Percentiles rank a stretch among this genome's conserved stretches.
Conservation (phyloP, 2,113 vertebrate species). For the Macrotus californicus region DNA sequence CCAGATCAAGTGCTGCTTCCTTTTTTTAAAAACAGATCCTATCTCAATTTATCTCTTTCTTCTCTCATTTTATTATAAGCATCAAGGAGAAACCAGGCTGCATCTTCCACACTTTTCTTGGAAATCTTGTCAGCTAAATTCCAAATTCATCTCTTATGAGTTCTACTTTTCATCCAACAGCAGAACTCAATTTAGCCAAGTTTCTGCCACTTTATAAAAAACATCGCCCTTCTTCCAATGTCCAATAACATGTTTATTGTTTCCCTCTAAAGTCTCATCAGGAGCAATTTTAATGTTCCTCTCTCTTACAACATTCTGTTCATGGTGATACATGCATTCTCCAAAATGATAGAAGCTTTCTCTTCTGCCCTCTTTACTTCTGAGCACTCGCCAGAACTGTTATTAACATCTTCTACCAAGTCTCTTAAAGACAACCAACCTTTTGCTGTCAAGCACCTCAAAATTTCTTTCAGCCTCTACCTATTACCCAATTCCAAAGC, state of each 20-base stretch:
- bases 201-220: slow-evolving; percentile 5
- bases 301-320: not conserved
- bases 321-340: not conserved
- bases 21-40: not conserved
- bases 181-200: not conserved
- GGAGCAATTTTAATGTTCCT: not conserved
- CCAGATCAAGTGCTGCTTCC: not conserved
- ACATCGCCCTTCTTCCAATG: not conserved
- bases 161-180: not conserved
- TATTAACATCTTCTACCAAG: slow-evolving; percentile 20
- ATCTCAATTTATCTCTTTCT: not conserved
- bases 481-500: not conserved
- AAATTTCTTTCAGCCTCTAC: slow-evolving; percentile 9
- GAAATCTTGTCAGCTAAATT: not conserved
- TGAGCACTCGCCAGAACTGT: not conserved
- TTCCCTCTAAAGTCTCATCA: not conserved
- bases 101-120: not conserved
- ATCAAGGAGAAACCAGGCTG: not conserved
- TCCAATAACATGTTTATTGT: not conserved
- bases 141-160: not conserved
- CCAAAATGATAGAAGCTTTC: not conserved
- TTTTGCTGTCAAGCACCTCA: not conserved
- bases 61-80: not conserved
- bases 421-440: not conserved
- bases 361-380: not conserved